These are phyloP conservation scores for Cryptocephalus primarius DNA, from an alignment of 2,888 invertebrate genomes.

Conservation along the genomic window DNA sequence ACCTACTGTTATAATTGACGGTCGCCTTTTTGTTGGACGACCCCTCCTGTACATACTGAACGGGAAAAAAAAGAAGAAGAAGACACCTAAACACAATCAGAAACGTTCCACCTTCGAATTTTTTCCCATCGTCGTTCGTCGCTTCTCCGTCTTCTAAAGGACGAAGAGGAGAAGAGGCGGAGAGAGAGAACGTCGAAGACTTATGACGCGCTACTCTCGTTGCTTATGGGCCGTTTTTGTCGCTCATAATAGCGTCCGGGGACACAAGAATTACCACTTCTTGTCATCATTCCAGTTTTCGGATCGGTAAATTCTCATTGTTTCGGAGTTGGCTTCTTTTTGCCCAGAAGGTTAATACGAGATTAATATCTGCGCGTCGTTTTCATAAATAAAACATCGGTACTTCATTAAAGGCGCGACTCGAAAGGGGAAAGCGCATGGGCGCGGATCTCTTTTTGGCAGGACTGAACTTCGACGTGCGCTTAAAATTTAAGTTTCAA, in stretches of 20 bases:
- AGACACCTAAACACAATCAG: too few species aligned
- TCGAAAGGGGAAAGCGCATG: too few species aligned
- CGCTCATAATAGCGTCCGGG: slow-evolving; percentile 23
- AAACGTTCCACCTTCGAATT: too few species aligned
- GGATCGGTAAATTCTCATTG: slow-evolving; percentile 27
- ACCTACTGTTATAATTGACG: too few species aligned
- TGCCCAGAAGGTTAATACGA: neutral
- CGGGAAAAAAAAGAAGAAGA: too few species aligned
- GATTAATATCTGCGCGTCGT: neutral
- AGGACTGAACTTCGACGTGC: too few species aligned
- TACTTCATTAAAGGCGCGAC: neutral
- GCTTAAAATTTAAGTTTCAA: too few species aligned
- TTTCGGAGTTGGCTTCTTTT: slow-evolving; percentile 9
- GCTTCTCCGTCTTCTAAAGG: too few species aligned
- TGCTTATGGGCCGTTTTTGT: slow-evolving; percentile 25
- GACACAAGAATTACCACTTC: slow-evolving; percentile 28
- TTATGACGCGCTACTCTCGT: slow-evolving; percentile 27
- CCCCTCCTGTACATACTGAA: too few species aligned
- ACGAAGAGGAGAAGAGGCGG: neutral
- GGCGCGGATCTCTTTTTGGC: too few species aligned
- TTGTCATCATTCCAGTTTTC: slow-evolving; percentile 26
- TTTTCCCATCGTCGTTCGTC: too few species aligned
- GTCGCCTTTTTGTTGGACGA: too few species aligned
- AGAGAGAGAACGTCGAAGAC: slow-evolving; percentile 11
- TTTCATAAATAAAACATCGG: slow-evolving; percentile 1